These are phyloP conservation scores for Muscicapa adusta DNA, from an alignment of 2,113 vertebrate genomes.

Conservation along the genomic window DNA sequence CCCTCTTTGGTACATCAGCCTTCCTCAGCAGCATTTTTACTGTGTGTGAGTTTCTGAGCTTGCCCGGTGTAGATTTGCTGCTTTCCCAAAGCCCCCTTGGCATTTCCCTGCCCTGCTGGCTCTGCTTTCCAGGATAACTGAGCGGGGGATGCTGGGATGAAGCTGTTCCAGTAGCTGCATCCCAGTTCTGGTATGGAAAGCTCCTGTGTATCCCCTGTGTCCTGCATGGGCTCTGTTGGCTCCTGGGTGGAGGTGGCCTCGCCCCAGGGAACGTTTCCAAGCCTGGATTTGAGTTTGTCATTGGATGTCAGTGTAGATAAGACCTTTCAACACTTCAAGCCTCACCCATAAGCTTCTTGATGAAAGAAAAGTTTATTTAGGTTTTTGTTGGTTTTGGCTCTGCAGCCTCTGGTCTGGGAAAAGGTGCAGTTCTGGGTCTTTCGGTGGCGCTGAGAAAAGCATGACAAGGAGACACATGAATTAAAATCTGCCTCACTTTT, in stretches of 20 bases:
- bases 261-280: not conserved
- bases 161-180: not conserved
- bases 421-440: not conserved
- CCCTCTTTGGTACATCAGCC: not conserved
- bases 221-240: not conserved
- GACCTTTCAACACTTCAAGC: not conserved
- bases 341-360: constrained; percentile 8
- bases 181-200: not conserved
- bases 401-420: not conserved
- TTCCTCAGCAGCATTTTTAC: not conserved
- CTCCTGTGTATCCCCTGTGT: fast-evolving
- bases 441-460: not conserved
- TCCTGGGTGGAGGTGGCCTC: not conserved
- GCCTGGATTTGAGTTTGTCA: fast-evolving
- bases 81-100: not conserved
- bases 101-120: not conserved
- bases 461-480: fast-evolving
- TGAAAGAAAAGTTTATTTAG: constrained; percentile 6
- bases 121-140: not conserved
- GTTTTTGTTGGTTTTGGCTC: not conserved
- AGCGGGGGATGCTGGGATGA: not conserved
- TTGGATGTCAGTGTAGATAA: not conserved
- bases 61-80: not conserved
- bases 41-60: fast-evolving
- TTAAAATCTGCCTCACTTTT: not conserved